phyloP scores from a whole-genome alignment of 2,113 vertebrate species.

The Labeo rohita region DNA sequence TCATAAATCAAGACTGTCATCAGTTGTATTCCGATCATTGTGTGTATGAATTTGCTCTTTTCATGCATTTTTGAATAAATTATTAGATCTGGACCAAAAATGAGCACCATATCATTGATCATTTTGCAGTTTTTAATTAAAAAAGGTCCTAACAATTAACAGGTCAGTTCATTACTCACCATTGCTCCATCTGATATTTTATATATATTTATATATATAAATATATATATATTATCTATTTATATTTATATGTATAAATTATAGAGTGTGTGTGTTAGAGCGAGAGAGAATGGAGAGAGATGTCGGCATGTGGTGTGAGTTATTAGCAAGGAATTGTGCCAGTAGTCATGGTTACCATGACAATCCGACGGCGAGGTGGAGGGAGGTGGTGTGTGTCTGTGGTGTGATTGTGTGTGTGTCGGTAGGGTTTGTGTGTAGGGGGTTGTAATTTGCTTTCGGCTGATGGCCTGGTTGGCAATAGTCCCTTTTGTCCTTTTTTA shows the following conservation, averaged over 20 bases:
- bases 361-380: conserved; percentile 59
- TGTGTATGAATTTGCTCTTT: too few relatives aligned
- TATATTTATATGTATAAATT: background rate
- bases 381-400: conserved; percentile 45
- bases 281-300: conserved; percentile 30
- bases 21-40: too few relatives aligned
- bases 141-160: background rate
- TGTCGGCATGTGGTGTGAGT: conserved; percentile 63
- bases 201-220: too few relatives aligned
- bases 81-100: too few relatives aligned
- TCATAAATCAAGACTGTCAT: background rate
- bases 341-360: conserved; percentile 75
- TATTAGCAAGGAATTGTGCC: conserved; percentile 61
- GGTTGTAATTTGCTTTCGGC: conserved; percentile 33
- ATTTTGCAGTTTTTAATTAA: background rate
- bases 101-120: background rate
- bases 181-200: too few relatives aligned
- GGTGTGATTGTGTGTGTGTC: conserved; percentile 26
- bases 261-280: background rate
- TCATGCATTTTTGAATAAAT: too few relatives aligned
- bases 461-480: conserved; percentile 6
- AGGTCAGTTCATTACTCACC: too few relatives aligned
- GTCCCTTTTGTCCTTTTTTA: conserved; percentile 33
- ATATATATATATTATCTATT: background rate
- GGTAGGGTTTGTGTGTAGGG: conserved; percentile 36